Evolutionary conservation across 2,113 vertebrate genomes (phyloP).

Genomic region (Nothobranchius furzeri): DNA sequence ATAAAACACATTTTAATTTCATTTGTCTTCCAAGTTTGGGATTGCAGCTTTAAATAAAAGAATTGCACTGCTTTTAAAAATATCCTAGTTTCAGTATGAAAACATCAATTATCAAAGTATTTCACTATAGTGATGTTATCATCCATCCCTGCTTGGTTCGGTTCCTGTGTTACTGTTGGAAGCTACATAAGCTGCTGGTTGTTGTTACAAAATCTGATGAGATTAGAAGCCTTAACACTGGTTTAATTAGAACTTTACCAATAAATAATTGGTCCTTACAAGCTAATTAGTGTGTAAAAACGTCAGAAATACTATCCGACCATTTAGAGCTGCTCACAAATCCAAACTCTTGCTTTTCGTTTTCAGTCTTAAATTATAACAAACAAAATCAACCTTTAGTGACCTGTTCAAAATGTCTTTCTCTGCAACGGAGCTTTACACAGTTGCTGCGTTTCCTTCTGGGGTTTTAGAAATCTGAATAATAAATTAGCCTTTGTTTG

Average conservation of each 20-base stretch:
- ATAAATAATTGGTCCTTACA: background rate
- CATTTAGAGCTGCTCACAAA: background rate
- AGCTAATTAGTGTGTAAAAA: background rate
- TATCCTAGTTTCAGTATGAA: too few relatives aligned
- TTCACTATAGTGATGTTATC: too few relatives aligned
- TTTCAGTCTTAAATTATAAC: background rate
- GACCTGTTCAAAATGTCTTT: background rate
- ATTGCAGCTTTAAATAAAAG: too few relatives aligned
- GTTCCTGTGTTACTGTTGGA: too few relatives aligned
- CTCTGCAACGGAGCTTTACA: background rate
- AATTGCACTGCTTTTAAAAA: too few relatives aligned
- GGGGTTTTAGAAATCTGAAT: background rate
- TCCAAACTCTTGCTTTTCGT: background rate
- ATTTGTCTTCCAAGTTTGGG: too few relatives aligned
- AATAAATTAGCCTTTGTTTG: background rate
- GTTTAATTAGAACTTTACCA: background rate
- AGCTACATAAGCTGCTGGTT: too few relatives aligned
- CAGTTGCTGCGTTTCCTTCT: background rate
- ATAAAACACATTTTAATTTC: too few relatives aligned
- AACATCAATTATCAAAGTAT: too few relatives aligned
- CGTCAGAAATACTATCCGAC: background rate
- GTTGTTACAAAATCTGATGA: too few relatives aligned
- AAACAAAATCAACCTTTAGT: background rate
- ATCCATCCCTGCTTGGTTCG: too few relatives aligned
- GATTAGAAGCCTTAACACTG: background rate